phyloP scores from a whole-genome alignment of 2,113 vertebrate genomes.

The Rhea pennata region DNA sequence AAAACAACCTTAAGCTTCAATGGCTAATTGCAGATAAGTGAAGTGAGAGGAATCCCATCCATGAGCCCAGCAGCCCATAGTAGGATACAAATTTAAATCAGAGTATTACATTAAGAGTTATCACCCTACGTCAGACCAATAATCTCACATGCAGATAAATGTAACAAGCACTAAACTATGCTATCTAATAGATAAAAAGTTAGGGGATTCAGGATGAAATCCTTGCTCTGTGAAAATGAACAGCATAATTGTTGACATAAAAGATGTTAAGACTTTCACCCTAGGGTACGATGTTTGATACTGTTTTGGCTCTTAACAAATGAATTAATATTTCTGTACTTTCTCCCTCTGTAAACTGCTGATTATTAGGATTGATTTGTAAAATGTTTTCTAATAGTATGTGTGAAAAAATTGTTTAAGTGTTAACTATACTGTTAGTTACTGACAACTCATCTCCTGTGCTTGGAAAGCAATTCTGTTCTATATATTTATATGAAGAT shows the following conservation, averaged over 20 bases:
- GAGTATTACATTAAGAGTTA: background rate
- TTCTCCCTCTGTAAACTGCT: background rate
- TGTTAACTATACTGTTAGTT: slow-evolving; percentile 4
- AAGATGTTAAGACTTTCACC: background rate
- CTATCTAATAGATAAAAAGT: background rate
- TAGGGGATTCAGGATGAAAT: background rate
- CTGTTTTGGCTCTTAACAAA: background rate
- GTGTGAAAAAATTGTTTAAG: background rate
- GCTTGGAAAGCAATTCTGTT: slow-evolving; percentile 3
- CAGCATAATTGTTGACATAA: background rate
- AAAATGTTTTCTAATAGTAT: background rate
- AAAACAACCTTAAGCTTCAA: background rate
- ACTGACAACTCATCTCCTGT: background rate
- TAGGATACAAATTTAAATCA: background rate
- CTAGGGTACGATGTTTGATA: background rate
- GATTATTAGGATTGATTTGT: background rate
- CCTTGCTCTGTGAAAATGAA: background rate
- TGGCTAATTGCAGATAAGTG: background rate
- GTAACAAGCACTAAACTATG: background rate
- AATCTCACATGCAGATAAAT: background rate
- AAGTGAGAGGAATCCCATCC: background rate
- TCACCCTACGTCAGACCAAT: background rate
- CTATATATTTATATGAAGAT: background rate
- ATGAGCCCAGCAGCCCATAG: background rate
- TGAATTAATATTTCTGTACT: background rate